Evolutionary conservation across 2,113 vertebrate species (phyloP), one percentile per base, ranked within the genome.

Genomic region (Pogona vitticeps): DNA sequence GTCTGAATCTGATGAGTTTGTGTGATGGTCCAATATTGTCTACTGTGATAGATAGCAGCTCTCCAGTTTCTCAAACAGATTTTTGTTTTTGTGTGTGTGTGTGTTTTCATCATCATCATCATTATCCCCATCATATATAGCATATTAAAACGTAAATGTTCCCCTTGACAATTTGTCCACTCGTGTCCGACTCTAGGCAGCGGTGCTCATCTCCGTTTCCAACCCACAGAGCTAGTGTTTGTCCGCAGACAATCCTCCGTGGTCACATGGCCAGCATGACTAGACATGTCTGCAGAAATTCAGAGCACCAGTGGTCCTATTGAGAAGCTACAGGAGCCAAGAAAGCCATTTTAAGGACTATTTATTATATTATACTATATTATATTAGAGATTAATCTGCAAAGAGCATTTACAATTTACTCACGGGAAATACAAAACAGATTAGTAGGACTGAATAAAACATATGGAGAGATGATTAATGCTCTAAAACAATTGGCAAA

Each of bases 321-420:
- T 0, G 0, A 58, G 0, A 0, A 21, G 33, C 18, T 59, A 6
- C 13, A 0, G 0, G 13, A 79, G 56, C 15, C 86, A 18, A 67
- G 38, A 28, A 36, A 83, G 38, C 63, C 72, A 52, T 20, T 52
- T 36, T 26, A 7, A 80, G 40, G 1, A 10, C 13, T 0, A 0
- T 36, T 83, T 28, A 82, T 17, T 52, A 52, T 52, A 52, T 52
- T 52, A 52, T 52, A 46, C 2, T 76, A 42, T 7, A 76, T 56
- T 42, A 59, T 59, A 33, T 38, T 79, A 9, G 42, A 23, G 63
- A 71, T 13, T 0, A 0, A 46, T 31, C 63, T 77, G 18, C 61
- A 80, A 88, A 82, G 58, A 89, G n/a, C 40, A 33, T 56, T 80
- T 81, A 63, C n/a, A 28, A 46, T 52, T 81, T 86, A 81, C 15